Evolutionary conservation across 2,888 invertebrate genomes (phyloP), one percentile per base, ranked within the genome.

Genomic region (Acrocera orbiculus): DNA sequence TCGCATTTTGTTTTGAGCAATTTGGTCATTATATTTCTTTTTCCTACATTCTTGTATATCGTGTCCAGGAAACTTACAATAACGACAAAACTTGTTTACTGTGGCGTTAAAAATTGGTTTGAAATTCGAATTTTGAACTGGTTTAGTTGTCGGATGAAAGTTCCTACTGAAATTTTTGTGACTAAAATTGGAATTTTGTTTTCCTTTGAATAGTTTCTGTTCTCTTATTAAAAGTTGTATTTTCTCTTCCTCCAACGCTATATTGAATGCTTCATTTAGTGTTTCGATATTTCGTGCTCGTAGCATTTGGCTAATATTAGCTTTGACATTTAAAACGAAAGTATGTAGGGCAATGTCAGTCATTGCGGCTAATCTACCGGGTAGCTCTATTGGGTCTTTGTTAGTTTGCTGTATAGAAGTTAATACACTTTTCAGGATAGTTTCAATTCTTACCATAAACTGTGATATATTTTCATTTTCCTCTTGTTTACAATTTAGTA

Each of bases 271-370:
- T 24, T 36, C 32, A 7, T 27, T 32, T 8, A 36, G 16, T 4
- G 24, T 29, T 10, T 15, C 28, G 7, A 36, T 31, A 8, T 36
- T 27, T 29, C 32, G 23, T 11, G 36, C 36, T 16, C 36, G 9
- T 3, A 36, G 24, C 27, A 36, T 32, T 20, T 23, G 27, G 17
- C 36, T 36, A n/a, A 36, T 36, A 9, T 27, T 5, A 9, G 36
- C 29, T 14, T 32, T 31, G 11, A 28, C 10, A 26, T 36, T 32
- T 7, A 36, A 16, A 9, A 29, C 24, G 4, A 36, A 32, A 14
- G 36, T 36, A 24, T 32, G 36, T 3, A 36, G 29, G 11, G 31
- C 30, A n/a, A 36, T 29, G 14, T 36, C 32, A n/a, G 32, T 30
- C 32, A 32, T 32, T 14, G 36, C 23, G n/a, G 36, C 32, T n/a